A percentile compares a stretch with the other conserved stretches of the same genome.
These are phyloP conservation scores for Diabrotica virgifera DNA, from an alignment of 1,140 invertebrate species.

Conservation along the genomic window DNA sequence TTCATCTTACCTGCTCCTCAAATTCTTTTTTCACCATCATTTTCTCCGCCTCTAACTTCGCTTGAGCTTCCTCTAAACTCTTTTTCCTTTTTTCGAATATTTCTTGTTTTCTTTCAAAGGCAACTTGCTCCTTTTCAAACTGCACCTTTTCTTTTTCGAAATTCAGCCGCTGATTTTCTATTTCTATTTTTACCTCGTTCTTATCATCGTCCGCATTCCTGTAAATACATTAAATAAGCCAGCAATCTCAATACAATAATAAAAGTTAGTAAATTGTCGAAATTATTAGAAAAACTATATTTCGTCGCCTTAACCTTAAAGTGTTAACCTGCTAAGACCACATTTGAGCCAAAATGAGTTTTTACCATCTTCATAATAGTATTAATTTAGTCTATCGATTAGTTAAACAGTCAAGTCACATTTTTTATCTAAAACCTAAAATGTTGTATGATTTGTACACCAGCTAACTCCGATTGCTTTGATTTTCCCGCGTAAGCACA, in stretches of 20 bases:
- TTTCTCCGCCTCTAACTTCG: slow-evolving; percentile 49
- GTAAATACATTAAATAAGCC: slow-evolving; percentile 16
- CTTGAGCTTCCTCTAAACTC: slow-evolving; percentile 42
- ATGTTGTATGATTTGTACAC: too few species aligned
- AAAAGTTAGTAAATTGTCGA: too few species aligned
- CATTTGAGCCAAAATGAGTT: too few species aligned
- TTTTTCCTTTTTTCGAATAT: slow-evolving; percentile 40
- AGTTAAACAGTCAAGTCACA: too few species aligned
- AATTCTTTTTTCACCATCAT: slow-evolving; percentile 58
- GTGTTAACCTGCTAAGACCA: too few species aligned
- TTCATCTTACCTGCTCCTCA: slow-evolving; percentile 51
- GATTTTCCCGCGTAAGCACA: too few species aligned
- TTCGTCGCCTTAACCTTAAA: too few species aligned
- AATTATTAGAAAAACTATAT: too few species aligned
- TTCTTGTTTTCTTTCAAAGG: slow-evolving; percentile 51
- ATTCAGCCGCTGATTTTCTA: slow-evolving; percentile 53
- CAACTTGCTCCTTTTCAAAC: slow-evolving; percentile 50
- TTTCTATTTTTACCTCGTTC: slow-evolving; percentile 48
- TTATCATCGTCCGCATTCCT: slow-evolving; percentile 45
- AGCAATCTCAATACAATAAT: background rate
- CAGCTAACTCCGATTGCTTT: too few species aligned
- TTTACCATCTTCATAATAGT: too few species aligned
- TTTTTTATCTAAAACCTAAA: too few species aligned
- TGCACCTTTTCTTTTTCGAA: slow-evolving; percentile 53
- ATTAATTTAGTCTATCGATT: too few species aligned